phyloP scores from a whole-genome alignment of 2,797 vertebrate genomes.

The Cyclopterus lumpus region DNA sequence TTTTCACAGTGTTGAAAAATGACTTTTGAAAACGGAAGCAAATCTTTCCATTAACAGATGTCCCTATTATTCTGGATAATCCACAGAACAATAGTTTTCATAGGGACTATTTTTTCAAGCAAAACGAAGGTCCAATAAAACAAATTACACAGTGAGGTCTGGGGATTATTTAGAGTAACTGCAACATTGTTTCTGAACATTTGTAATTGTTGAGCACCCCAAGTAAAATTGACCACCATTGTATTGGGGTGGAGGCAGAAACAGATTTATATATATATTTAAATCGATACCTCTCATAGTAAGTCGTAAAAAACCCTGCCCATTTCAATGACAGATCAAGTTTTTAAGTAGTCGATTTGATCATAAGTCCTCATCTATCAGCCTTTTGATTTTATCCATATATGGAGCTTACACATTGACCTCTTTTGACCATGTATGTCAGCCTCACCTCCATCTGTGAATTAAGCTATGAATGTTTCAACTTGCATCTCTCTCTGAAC shows the following conservation, averaged over 20 bases:
- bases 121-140: conserved; percentile 16
- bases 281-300: neutral
- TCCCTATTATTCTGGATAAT: conserved; percentile 21
- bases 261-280: neutral
- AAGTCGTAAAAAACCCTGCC: neutral
- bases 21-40: neutral
- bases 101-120: neutral
- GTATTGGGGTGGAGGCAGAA: neutral
- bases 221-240: neutral
- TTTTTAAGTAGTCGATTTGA: neutral
- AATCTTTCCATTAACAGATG: conserved; percentile 6
- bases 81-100: conserved; percentile 19
- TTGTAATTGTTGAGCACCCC: neutral
- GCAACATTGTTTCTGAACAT: neutral
- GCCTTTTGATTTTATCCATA: conserved; percentile 1
- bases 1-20: neutral
- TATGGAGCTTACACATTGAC: neutral
- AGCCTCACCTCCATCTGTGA: conserved; percentile 24
- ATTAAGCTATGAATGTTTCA: conserved; percentile 57
- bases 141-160: conserved; percentile 13
- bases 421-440: conserved; percentile 8
- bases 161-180: conserved; percentile 5
- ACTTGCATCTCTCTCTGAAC: conserved; percentile 54
- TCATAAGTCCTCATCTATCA: neutral
- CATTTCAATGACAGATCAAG: neutral